These are phyloP conservation scores for Sorex fumeus DNA, from an alignment of 2,113 vertebrate species.

Conservation along the genomic window DNA sequence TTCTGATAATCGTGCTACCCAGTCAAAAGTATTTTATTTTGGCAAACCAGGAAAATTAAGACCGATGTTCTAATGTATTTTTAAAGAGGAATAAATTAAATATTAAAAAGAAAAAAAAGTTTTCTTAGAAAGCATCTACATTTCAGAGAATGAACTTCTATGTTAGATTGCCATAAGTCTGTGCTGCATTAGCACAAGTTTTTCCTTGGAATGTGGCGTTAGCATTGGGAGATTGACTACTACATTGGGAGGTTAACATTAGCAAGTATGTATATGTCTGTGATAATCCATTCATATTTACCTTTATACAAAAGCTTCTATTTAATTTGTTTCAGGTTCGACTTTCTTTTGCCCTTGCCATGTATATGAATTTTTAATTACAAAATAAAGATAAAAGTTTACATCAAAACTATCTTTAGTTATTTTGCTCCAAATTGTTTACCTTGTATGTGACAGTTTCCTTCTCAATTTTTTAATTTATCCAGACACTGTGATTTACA, in stretches of 20 bases:
- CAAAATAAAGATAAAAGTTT: not conserved
- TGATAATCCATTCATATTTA: not conserved
- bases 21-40: not conserved
- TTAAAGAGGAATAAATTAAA: not conserved
- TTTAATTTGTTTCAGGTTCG: not conserved
- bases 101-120: constrained; percentile 7
- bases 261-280: not conserved
- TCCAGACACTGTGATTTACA: too few relatives aligned
- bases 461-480: too few relatives aligned
- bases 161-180: not conserved
- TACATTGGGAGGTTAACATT: not conserved
- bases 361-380: constrained; percentile 17
- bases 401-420: not conserved
- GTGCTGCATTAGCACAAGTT: not conserved
- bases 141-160: constrained; percentile 1
- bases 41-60: not conserved
- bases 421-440: not conserved
- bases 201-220: not conserved
- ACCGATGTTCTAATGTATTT: not conserved
- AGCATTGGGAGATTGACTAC: not conserved
- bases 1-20: not conserved
- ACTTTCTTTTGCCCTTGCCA: not conserved
- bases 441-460: not conserved
- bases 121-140: not conserved
- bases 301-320: not conserved